These are phyloP conservation scores for Serilophus lunatus DNA, from an alignment of 2,113 vertebrate species.

Conservation along the genomic window DNA sequence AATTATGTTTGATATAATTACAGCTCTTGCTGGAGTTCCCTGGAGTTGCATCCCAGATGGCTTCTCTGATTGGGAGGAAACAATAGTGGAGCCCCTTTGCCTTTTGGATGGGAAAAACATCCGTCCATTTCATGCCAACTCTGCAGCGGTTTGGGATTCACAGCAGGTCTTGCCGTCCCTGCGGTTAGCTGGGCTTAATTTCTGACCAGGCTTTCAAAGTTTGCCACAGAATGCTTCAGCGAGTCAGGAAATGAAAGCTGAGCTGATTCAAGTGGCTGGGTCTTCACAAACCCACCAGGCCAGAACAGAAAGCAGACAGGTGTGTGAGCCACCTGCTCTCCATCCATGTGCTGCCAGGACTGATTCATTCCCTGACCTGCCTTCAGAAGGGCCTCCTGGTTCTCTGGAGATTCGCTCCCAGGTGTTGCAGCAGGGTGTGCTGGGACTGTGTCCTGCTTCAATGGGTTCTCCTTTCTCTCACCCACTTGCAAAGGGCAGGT, in stretches of 20 bases:
- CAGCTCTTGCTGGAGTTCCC: neutral
- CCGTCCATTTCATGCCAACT: neutral
- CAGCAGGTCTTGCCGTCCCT: neutral
- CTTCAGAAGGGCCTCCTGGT: neutral
- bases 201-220: neutral
- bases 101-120: neutral
- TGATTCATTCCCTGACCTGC: neutral
- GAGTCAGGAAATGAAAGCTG: conserved; percentile 7
- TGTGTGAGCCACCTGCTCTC: neutral
- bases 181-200: neutral
- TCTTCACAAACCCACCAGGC: neutral
- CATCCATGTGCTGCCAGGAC: neutral
- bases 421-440: neutral
- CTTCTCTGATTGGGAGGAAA: neutral
- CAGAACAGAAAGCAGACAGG: conserved; percentile 17
- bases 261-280: neutral
- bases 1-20: conserved; percentile 6
- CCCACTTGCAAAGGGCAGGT: neutral
- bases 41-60: neutral
- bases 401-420: neutral
- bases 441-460: neutral
- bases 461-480: neutral
- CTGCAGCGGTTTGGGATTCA: neutral
- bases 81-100: neutral
- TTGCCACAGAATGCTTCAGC: conserved; percentile 34